Evolutionary conservation across 2,113 vertebrate genomes (phyloP).

Genomic region (Loxodonta africana): DNA sequence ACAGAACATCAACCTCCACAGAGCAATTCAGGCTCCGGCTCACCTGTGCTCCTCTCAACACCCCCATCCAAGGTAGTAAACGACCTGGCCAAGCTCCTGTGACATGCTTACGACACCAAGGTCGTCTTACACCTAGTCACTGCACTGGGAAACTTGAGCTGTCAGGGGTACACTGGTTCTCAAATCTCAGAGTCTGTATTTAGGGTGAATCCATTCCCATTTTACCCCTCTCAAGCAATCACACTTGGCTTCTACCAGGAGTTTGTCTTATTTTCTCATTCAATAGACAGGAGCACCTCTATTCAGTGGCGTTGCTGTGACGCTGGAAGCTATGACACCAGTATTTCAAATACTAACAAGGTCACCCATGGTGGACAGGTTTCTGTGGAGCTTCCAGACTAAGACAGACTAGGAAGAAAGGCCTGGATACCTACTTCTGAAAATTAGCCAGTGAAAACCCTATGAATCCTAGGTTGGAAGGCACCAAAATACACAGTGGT

Average conservation of each 20-base stretch:
- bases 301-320: background rate
- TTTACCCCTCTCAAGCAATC: background rate
- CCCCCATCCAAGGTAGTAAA: background rate
- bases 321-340: background rate
- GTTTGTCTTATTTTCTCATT: background rate
- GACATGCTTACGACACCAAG: background rate
- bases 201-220: background rate
- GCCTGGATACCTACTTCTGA: background rate
- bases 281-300: background rate
- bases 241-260: background rate
- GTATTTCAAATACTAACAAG: background rate
- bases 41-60: background rate
- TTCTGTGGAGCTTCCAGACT: background rate
- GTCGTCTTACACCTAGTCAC: background rate
- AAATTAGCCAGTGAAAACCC: background rate
- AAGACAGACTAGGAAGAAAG: background rate
- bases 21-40: fast-evolving
- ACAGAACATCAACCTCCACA: background rate
- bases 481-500: background rate
- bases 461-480: background rate
- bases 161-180: background rate
- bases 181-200: too few relatives aligned
- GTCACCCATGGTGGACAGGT: background rate
- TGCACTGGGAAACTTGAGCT: background rate
- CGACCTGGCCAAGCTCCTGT: background rate